Conservation (phyloP, 2,888 invertebrate genomes). For the Mythimna vitellina region DNA sequence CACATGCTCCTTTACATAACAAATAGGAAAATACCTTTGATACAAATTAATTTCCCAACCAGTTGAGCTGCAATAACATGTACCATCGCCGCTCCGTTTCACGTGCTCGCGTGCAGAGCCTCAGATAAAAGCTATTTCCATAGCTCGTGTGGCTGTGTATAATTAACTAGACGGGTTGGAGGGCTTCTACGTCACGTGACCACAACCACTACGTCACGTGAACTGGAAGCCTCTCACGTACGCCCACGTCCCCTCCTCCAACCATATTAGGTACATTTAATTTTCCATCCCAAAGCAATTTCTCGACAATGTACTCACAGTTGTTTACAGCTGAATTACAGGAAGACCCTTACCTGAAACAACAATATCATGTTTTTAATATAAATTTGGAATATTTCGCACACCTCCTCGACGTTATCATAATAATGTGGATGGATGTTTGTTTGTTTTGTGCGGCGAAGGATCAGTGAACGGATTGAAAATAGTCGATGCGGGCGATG, state of each 20-base stretch:
- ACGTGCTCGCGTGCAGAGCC: constrained; percentile 43
- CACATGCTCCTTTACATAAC: constrained; percentile 8
- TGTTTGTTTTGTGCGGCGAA: constrained; percentile 71
- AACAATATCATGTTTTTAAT: constrained; percentile 65
- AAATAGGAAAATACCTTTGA: constrained; percentile 12
- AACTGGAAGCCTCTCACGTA: constrained; percentile 48
- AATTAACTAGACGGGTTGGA: constrained; percentile 56
- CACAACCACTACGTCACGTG: constrained; percentile 37
- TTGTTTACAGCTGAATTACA: constrained; percentile 43
- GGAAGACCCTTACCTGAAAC: constrained; percentile 78
- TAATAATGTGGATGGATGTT: constrained; percentile 66
- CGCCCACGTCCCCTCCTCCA: constrained; percentile 19
- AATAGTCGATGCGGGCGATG: constrained; percentile 77
- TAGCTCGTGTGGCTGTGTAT: constrained; percentile 41
- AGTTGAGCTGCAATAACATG: constrained; percentile 27
- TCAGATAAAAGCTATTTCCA: constrained; percentile 56
- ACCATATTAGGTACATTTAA: constrained; percentile 39
- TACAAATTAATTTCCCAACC: constrained; percentile 14
- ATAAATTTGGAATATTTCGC: constrained; percentile 65
- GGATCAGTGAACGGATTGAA: constrained; percentile 76
- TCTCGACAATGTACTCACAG: constrained; percentile 33
- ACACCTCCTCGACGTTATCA: constrained; percentile 67
- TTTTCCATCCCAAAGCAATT: constrained; percentile 31
- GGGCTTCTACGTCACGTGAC: constrained; percentile 61
- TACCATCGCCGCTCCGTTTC: constrained; percentile 21